These are phyloP conservation scores for Lissonota sp. DNA, from an alignment of 2,888 invertebrate species.

Conservation along the genomic window DNA sequence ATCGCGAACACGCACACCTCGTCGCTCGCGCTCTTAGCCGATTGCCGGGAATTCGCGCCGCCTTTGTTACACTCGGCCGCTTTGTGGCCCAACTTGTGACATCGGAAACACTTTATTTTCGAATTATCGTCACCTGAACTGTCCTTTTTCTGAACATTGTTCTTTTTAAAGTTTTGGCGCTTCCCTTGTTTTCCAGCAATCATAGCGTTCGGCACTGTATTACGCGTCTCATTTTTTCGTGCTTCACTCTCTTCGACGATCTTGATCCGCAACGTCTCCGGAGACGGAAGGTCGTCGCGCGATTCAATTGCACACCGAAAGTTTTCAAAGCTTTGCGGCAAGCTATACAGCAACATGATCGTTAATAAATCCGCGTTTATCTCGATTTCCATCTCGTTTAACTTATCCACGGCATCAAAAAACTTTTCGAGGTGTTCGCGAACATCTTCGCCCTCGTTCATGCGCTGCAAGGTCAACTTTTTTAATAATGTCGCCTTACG, in stretches of 20 bases:
- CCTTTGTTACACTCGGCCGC: constrained; percentile 10
- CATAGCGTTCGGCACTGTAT: not conserved
- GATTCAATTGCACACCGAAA: constrained; percentile 69
- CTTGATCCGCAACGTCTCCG: constrained; percentile 64
- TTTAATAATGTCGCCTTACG: constrained; percentile 59
- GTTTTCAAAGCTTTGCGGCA: constrained; percentile 64
- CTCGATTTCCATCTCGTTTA: constrained; percentile 42
- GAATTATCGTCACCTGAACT: not conserved
- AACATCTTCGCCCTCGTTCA: constrained; percentile 47
- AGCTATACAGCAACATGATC: constrained; percentile 60
- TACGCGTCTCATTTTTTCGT: not conserved
- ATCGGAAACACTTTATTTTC: not conserved
- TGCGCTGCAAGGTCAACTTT: constrained; percentile 7
- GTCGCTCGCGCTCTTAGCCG: constrained; percentile 42
- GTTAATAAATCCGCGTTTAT: constrained; percentile 44
- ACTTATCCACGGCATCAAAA: constrained; percentile 57
- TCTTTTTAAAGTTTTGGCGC: not conserved
- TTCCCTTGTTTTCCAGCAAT: not conserved
- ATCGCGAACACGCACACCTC: constrained; percentile 30
- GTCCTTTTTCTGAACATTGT: not conserved
- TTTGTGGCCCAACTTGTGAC: constrained; percentile 14
- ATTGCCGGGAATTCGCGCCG: constrained; percentile 2
- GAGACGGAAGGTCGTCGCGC: constrained; percentile 62
- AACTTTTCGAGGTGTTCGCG: constrained; percentile 51
- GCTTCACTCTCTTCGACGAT: constrained; percentile 64